phyloP scores from a whole-genome alignment of 2,113 vertebrate species.

The Ictalurus punctatus region DNA sequence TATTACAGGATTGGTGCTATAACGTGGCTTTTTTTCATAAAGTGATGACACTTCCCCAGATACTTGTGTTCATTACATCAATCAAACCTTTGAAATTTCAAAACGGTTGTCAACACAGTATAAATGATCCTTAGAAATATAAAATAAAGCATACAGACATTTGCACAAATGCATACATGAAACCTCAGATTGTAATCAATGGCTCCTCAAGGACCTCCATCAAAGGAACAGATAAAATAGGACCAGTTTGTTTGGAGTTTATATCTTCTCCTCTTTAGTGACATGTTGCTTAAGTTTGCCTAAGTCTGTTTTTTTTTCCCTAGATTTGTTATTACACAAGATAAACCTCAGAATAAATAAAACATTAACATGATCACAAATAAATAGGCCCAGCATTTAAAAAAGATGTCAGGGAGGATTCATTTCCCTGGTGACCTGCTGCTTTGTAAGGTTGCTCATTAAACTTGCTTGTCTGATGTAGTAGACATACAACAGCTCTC shows the following conservation, averaged over 20 bases:
- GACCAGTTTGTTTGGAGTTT: background rate
- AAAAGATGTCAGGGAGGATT: conserved; percentile 35
- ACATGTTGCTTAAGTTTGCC: background rate
- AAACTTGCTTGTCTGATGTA: background rate
- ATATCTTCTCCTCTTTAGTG: conserved; percentile 4
- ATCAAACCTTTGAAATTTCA: background rate
- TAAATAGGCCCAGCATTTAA: conserved; percentile 31
- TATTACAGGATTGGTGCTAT: background rate
- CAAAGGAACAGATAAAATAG: conserved; percentile 12
- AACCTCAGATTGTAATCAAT: background rate
- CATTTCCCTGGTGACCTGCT: background rate
- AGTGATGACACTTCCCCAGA: background rate
- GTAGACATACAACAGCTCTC: background rate
- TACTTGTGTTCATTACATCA: background rate
- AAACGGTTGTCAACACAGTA: background rate
- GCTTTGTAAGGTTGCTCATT: background rate
- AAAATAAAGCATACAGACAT: background rate
- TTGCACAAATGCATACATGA: conserved; percentile 3
- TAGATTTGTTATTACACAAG: conserved; percentile 39
- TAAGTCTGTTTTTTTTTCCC: background rate
- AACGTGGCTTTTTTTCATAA: background rate
- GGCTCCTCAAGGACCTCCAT: background rate
- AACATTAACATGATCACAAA: background rate
- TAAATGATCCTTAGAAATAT: background rate
- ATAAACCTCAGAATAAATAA: conserved; percentile 30